Evolutionary conservation across 2,888 invertebrate species (phyloP).

Genomic region (Drepana falcataria): DNA sequence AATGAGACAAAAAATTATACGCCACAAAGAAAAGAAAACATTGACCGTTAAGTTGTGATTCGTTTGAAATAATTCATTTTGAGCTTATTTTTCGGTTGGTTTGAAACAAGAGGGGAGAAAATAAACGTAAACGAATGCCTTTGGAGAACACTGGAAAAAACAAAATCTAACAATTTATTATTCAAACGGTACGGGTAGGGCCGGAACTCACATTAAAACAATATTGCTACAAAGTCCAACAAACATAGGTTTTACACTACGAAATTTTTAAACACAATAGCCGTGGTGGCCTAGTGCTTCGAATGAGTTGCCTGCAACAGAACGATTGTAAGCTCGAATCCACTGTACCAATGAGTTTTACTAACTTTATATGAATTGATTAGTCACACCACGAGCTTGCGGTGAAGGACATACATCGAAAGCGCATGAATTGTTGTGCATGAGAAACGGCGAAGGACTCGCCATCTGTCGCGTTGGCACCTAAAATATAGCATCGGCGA

Average conservation of each 20-base stretch:
- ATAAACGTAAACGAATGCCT: constrained; percentile 7
- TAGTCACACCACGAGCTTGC: too few relatives aligned
- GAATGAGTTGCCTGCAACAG: constrained; percentile 1
- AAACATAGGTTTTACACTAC: constrained; percentile 8
- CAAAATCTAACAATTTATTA: constrained; percentile 15
- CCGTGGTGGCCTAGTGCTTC: too few relatives aligned
- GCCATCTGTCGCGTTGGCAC: too few relatives aligned
- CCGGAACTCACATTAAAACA: constrained; percentile 20
- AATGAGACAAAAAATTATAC: not conserved
- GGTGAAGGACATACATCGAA: too few relatives aligned
- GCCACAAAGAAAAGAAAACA: not conserved
- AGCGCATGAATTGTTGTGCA: too few relatives aligned
- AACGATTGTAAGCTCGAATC: too few relatives aligned
- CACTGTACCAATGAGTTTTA: too few relatives aligned
- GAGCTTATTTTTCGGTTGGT: not conserved
- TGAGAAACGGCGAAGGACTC: too few relatives aligned
- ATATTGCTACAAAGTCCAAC: constrained; percentile 20
- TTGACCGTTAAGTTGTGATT: not conserved
- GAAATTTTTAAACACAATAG: too few relatives aligned
- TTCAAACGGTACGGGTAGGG: constrained; percentile 16
- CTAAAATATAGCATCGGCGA: too few relatives aligned
- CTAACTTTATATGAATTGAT: too few relatives aligned
- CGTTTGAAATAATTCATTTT: not conserved
- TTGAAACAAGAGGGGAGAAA: not conserved
- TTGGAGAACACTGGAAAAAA: constrained; percentile 7